Evolutionary conservation across 2,888 invertebrate species (phyloP).

Genomic region (Deroplatys truncata): DNA sequence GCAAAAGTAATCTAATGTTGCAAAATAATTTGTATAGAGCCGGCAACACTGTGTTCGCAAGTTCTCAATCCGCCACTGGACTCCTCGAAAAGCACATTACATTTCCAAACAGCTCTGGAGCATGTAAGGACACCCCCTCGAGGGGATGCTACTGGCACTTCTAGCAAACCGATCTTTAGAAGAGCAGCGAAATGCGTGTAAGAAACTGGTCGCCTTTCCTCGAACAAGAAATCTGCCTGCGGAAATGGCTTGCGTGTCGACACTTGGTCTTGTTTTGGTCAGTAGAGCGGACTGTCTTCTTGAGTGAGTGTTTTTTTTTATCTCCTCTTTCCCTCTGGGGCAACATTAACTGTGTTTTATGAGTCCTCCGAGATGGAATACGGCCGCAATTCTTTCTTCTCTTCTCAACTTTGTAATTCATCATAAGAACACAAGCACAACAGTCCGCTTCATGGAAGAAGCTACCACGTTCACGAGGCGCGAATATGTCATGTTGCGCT

Average conservation of each 20-base stretch:
- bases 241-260: constrained; percentile 14
- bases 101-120: background rate
- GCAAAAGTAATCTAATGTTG: too few relatives aligned
- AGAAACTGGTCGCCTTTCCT: background rate
- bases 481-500: background rate
- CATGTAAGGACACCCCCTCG: too few relatives aligned
- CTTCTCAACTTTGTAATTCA: background rate
- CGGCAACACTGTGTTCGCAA: background rate
- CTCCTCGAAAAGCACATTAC: background rate
- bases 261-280: background rate
- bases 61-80: background rate
- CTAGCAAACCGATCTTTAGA: background rate
- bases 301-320: background rate
- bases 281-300: background rate
- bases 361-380: background rate
- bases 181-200: background rate
- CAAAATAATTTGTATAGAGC: too few relatives aligned
- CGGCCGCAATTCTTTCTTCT: background rate
- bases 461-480: background rate
- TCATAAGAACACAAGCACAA: background rate
- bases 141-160: background rate
- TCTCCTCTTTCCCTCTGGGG: background rate
- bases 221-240: background rate
- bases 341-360: constrained; percentile 18
- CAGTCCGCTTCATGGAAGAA: background rate